Evolutionary conservation across 2,888 invertebrate genomes (phyloP).

Genomic region (Hydrotaea cyrtoneurina): DNA sequence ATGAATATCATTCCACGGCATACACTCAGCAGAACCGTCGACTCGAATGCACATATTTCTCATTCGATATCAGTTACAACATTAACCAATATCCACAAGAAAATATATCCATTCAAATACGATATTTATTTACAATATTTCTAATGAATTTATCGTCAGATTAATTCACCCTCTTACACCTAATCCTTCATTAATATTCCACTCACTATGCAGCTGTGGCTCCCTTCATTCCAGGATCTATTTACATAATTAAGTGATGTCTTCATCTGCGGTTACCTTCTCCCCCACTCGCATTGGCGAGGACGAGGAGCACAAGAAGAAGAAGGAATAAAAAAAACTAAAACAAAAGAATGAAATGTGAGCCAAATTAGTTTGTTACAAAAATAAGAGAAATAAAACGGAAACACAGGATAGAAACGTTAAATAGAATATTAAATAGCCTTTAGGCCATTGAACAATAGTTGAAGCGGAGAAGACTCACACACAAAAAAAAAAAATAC

Average conservation of each 20-base stretch:
- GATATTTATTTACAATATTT: too few relatives aligned
- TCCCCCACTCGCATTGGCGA: background rate
- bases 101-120: too few relatives aligned
- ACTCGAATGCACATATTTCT: too few relatives aligned
- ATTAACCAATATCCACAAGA: too few relatives aligned
- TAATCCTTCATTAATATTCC: background rate
- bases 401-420: slow-evolving; percentile 37
- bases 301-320: background rate
- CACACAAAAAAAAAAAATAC: slow-evolving; percentile 44
- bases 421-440: slow-evolving; percentile 65
- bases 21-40: too few relatives aligned
- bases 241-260: slow-evolving; percentile 14
- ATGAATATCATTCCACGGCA: too few relatives aligned
- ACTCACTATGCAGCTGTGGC: background rate
- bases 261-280: slow-evolving; percentile 12
- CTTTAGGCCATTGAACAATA: slow-evolving; percentile 55
- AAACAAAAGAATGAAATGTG: slow-evolving; percentile 57
- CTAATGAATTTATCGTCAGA: too few relatives aligned
- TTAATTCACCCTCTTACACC: too few relatives aligned
- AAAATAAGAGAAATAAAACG: slow-evolving; percentile 13
- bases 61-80: too few relatives aligned
- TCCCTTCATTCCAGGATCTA: background rate
- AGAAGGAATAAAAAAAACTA: slow-evolving; percentile 4
- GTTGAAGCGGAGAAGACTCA: background rate
- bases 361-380: slow-evolving; percentile 59